Conservation (phyloP, 1,140 invertebrate genomes). For the Acromyrmex charruanus region DNA sequence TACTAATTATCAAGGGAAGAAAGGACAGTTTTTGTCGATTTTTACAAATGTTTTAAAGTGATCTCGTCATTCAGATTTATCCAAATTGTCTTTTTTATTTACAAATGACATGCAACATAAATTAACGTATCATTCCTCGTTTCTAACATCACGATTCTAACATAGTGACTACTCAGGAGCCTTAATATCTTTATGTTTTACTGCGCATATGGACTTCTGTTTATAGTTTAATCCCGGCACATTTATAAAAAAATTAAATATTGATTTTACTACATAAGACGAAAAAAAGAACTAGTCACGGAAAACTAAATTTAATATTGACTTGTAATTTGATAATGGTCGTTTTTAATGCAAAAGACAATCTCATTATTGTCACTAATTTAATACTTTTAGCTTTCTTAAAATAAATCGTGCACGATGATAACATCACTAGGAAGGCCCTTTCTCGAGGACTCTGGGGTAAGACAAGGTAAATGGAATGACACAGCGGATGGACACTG, state of each 20-base stretch:
- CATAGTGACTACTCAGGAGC: too few species aligned
- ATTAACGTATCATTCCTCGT: too few species aligned
- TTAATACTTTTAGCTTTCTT: neutral
- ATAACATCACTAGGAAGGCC: constrained; percentile 58
- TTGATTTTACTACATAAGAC: neutral
- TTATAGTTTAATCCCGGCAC: neutral
- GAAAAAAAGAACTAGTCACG: neutral
- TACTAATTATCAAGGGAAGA: too few species aligned
- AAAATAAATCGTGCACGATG: neutral
- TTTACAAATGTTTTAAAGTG: too few species aligned
- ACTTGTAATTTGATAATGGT: neutral
- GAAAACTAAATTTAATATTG: neutral
- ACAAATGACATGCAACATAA: too few species aligned
- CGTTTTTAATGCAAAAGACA: neutral
- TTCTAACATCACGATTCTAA: too few species aligned
- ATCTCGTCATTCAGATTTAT: too few species aligned
- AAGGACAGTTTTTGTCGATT: too few species aligned
- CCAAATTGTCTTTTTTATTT: too few species aligned
- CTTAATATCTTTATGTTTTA: constrained; percentile 6
- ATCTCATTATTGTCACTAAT: neutral
- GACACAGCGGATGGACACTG: constrained; percentile 70
- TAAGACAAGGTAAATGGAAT: constrained; percentile 71
- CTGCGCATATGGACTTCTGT: neutral
- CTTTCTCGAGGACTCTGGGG: constrained; percentile 65
- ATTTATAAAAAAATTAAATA: constrained; percentile 12